Base-by-base conservation (phyloP, 2,113 vertebrate genomes). In the Monarcha castaneiventris region DNA sequence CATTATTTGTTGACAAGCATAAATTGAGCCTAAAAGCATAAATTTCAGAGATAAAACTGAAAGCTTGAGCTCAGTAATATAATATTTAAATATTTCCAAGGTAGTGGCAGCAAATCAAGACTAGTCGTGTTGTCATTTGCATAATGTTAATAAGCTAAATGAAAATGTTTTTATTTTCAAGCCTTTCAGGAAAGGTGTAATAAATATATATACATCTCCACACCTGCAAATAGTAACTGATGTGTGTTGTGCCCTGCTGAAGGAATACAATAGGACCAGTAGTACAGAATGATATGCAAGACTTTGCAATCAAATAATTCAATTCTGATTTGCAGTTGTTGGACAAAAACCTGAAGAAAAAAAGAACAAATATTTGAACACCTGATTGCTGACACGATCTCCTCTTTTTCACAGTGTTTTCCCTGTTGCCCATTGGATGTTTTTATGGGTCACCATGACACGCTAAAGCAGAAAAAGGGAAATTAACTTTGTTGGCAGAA, bases 1-100 rank as follows among this genome's bases (percentile, higher is more conserved):
- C 97, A 96, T 97, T 98, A 98, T 97, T 97, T 98, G 97, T 98
- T 98, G 97, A 98, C 96, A 98, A 97, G 97, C 96, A 98, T 96
- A 98, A 97, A 98, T 97, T 97, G 96, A 97, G 92, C 94, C 90
- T 97, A 98, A 98, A 97, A 98, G 93, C 97, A 97, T 97, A 97
- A 98, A 98, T 98, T 98, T 98, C 94, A 68, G 43, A 97, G 95
- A 97, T 94, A 97, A 97, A 97, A 95, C 63, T 95, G 66, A 90
- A 97, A 97, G 90, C 84, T 93, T 82, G 56, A 96, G 89, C 84
- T 97, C 96, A 94, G 84, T 94, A 96, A 96, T 97, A 97, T 96
- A 95, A 94, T 88, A 90, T 97, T 97, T 96, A 95, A 97, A 94
- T 94, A 96, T 93, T 92, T 96, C 67, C 46, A 89, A 91, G 61